Conservation (phyloP, 1,140 invertebrate species). For the Lordiphosa clarofinis region DNA sequence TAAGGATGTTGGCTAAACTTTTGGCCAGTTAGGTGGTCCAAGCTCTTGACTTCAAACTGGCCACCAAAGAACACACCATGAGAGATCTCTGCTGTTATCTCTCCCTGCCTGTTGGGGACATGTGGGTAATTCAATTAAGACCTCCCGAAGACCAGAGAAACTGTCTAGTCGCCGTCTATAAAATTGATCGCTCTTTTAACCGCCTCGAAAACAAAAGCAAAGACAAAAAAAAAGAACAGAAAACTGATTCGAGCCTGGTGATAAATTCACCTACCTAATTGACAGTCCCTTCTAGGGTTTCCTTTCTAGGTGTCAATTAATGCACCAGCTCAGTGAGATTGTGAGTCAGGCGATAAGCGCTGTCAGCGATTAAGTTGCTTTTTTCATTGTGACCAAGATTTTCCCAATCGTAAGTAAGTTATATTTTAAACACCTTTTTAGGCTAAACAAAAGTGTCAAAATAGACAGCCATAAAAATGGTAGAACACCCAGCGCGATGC, state of each 20-base stretch:
- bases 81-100: conserved; percentile 9
- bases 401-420: conserved; percentile 45
- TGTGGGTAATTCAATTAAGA: conserved; percentile 72
- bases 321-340: conserved; percentile 51
- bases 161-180: conserved; percentile 51
- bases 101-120: conserved; percentile 36
- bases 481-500: conserved; percentile 58
- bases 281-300: conserved; percentile 54
- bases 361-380: conserved; percentile 63
- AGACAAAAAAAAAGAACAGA: conserved; percentile 14
- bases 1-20: conserved; percentile 27
- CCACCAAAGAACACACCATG: conserved; percentile 6
- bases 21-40: conserved; percentile 40
- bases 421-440: conserved; percentile 74
- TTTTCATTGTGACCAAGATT: conserved; percentile 19
- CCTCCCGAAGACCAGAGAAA: conserved; percentile 35
- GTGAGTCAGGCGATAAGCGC: conserved; percentile 51
- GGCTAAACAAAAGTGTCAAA: conserved; percentile 74
- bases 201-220: conserved; percentile 15
- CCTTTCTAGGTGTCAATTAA: conserved; percentile 64
- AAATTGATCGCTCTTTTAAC: conserved; percentile 75
- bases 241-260: conserved; percentile 64
- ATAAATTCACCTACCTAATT: conserved; percentile 75
- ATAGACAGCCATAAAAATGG: conserved; percentile 58
- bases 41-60: conserved; percentile 10